A percentile compares a stretch with the other conserved stretches of the same genome.
These are phyloP conservation scores for Colistium nudipinnis DNA, from an alignment of 2,113 vertebrate species.

Conservation along the genomic window DNA sequence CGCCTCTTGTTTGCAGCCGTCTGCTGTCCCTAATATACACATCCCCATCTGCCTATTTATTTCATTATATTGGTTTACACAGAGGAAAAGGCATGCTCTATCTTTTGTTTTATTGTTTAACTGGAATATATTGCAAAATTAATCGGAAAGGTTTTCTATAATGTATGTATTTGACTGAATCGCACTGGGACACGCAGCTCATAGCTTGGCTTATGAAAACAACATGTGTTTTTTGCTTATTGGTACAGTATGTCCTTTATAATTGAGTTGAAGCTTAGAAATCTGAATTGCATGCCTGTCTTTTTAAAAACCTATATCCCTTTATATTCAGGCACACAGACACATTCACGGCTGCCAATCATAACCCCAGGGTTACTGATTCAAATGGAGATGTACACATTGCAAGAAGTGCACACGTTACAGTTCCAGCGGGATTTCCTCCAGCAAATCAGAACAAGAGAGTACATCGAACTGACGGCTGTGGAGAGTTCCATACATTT, in stretches of 20 bases:
- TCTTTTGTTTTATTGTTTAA: not conserved
- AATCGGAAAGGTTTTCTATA: not conserved
- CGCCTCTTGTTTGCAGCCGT: not conserved
- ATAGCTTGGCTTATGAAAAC: not conserved
- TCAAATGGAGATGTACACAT: not conserved
- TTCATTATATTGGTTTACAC: not conserved
- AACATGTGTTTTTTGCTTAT: not conserved
- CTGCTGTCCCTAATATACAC: slow-evolving; percentile 2
- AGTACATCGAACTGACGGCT: not conserved
- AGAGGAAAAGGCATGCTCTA: not conserved
- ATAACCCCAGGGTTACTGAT: not conserved
- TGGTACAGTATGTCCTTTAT: not conserved
- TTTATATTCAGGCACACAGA: not conserved
- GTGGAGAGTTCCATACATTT: not conserved
- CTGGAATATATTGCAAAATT: not conserved
- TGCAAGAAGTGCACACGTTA: not conserved
- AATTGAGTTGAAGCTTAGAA: not conserved
- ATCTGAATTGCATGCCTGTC: not conserved
- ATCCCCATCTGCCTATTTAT: slow-evolving; percentile 4
- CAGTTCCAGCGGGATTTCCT: not conserved
- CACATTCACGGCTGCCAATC: too few relatives aligned
- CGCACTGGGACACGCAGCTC: not conserved
- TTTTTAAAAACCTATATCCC: not conserved
- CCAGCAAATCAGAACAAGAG: not conserved
- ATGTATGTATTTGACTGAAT: too few relatives aligned